Conservation (phyloP, 2,797 vertebrate genomes). For the Lacerta agilis region DNA sequence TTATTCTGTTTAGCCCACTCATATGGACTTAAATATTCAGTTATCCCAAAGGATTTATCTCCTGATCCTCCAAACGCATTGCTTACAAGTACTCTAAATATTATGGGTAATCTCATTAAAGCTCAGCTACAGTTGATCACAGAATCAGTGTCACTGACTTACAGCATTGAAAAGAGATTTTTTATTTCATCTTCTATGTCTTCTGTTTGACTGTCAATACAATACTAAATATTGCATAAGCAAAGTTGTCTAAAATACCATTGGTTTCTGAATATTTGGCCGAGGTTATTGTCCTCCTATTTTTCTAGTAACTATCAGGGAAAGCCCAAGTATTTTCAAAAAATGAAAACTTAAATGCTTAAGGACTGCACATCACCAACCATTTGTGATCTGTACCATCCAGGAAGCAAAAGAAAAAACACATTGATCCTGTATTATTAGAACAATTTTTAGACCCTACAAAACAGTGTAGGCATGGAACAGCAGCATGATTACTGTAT, state of each 20-base stretch:
- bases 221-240: background rate
- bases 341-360: background rate
- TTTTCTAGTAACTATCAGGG: background rate
- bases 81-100: background rate
- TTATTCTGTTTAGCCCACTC: slow-evolving; percentile 19
- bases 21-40: background rate
- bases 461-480: background rate
- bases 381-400: background rate
- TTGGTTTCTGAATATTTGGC: background rate
- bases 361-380: background rate
- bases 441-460: background rate
- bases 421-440: background rate
- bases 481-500: background rate
- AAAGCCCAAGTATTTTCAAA: background rate
- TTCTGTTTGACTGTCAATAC: background rate
- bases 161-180: background rate
- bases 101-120: background rate
- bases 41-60: slow-evolving; percentile 23
- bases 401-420: background rate
- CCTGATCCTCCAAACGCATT: slow-evolving; percentile 37
- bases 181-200: background rate
- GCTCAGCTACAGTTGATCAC: background rate
- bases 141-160: background rate
- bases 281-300: background rate
- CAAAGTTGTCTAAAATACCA: background rate